Evolutionary conservation across 2,797 vertebrate genomes (phyloP), one percentile per base, ranked within the genome.

Genomic region (Acrocephalus scirpaceus): DNA sequence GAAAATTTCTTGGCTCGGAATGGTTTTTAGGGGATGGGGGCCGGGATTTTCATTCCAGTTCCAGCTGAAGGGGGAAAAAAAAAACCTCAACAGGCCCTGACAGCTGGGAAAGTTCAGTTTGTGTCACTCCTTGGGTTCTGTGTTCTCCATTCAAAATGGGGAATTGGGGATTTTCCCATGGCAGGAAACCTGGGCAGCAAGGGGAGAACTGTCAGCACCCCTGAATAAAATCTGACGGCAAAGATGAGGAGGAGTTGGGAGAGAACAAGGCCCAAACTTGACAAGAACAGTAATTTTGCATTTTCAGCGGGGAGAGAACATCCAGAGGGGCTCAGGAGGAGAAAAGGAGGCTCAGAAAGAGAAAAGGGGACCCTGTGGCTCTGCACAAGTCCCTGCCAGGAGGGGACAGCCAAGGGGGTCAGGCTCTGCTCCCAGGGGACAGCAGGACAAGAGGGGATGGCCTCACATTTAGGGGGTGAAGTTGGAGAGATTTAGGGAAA

Each of bases 91-190:
- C 23, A 65, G 36, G 6, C 13, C 4, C 64, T 85, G 4, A 0
- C 1, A 73, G 77, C n/a, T 73, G 66, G 36, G 36, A 36, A 34
- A 1, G 32, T 48, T 21, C 18, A 13, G 80, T 17, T 88, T n/a
- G 47, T 36, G 10, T 34, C 12, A 3, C 54, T 50, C 26, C 50
- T 65, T 26, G 62, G 7, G 4, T 25, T 57, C 2, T 0, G 0
- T 60, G 47, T 30, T 64, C 42, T 29, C 2, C 0, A 2, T 27
- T 53, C 21, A 5, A 11, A 65, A 7, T 0, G 7, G 54, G 42
- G 8, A 23, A 18, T n/a, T 92, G 51, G 57, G 51, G 74, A 17
- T 36, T 60, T 57, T 71, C n/a, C 53, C 8, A 0, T 9, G 36
- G 48, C 60, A 48, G 70, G 7, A 61, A 34, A 40, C 10, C 18